A percentile compares a stretch with the other conserved stretches of the same genome.
Conservation (phyloP, 1,140 invertebrate genomes). For the Danaus melanippus region DNA sequence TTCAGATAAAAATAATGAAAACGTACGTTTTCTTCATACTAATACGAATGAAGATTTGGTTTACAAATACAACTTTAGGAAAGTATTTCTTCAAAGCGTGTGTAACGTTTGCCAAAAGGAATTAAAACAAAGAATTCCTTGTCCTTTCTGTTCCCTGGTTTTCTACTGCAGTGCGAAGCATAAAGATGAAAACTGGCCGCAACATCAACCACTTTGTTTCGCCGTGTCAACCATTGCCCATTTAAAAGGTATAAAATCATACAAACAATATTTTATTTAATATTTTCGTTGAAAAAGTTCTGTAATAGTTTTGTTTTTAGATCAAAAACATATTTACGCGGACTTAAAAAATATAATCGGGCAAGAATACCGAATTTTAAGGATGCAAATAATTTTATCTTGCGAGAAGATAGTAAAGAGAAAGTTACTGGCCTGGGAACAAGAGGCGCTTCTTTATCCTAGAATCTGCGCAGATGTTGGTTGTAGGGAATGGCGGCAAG, state of each 20-base stretch:
- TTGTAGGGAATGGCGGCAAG: conserved; percentile 70
- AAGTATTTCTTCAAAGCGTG: conserved; percentile 58
- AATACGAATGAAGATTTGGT: conserved; percentile 60
- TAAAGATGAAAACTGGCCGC: conserved; percentile 61
- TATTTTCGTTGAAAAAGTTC: not conserved
- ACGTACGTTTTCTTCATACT: conserved; percentile 34
- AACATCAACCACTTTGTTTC: conserved; percentile 64
- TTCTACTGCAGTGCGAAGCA: conserved; percentile 65
- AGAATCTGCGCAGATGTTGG: conserved; percentile 70
- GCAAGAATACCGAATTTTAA: conserved; percentile 74
- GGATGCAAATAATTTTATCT: conserved; percentile 75
- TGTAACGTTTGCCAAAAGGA: conserved; percentile 65
- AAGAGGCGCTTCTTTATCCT: conserved; percentile 79
- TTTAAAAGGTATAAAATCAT: conserved; percentile 50
- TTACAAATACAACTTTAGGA: conserved; percentile 69
- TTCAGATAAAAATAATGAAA: conserved; percentile 30
- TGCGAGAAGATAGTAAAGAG: conserved; percentile 74
- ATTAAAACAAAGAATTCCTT: conserved; percentile 49
- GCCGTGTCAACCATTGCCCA: conserved; percentile 64
- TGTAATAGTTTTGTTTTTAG: conserved; percentile 27
- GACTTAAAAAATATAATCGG: conserved; percentile 68
- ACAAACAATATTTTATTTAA: not conserved
- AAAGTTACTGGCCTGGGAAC: conserved; percentile 75
- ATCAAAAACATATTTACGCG: conserved; percentile 67
- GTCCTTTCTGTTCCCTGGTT: conserved; percentile 59